Percentiles rank a stretch among this genome's conserved stretches.
These are phyloP conservation scores for Thryonomys swinderianus DNA, from an alignment of 2,113 vertebrate species.

Conservation along the genomic window DNA sequence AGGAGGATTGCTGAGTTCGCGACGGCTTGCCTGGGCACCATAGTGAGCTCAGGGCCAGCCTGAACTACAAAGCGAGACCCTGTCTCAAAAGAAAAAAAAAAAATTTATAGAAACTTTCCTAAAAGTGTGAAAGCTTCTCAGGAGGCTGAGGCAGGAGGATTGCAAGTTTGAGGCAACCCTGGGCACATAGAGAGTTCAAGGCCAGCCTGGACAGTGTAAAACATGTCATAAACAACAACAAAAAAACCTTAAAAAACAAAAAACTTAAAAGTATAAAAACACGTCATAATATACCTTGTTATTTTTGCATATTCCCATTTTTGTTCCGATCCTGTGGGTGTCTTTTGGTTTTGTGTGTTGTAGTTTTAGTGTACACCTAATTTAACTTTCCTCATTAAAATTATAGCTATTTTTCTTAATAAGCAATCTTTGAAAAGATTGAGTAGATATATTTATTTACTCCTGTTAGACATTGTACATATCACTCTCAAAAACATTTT, in stretches of 20 bases:
- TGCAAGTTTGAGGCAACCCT: background rate
- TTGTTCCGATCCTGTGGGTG: background rate
- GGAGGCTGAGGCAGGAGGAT: background rate
- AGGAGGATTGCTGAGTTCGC: too few relatives aligned
- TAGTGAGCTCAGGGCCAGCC: too few relatives aligned
- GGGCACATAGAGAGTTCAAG: background rate
- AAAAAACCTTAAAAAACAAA: background rate
- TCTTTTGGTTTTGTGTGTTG: background rate
- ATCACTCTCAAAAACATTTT: constrained; percentile 18
- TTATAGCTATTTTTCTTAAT: background rate
- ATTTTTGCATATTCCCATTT: background rate
- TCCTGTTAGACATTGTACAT: background rate
- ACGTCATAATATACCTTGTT: background rate
- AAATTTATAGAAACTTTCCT: background rate
- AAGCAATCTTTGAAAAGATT: constrained; percentile 6
- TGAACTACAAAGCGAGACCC: too few relatives aligned
- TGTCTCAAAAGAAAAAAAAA: too few relatives aligned
- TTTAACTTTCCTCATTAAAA: background rate
- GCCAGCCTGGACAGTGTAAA: background rate
- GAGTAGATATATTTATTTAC: background rate
- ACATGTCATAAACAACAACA: too few relatives aligned
- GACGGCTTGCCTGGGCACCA: too few relatives aligned
- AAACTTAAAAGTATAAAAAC: background rate
- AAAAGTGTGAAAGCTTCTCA: background rate
- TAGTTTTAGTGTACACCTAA: background rate